A percentile compares a stretch with the other conserved stretches of the same genome.
Conservation (phyloP, 2,113 vertebrate genomes). For the Anseranas semipalmata region DNA sequence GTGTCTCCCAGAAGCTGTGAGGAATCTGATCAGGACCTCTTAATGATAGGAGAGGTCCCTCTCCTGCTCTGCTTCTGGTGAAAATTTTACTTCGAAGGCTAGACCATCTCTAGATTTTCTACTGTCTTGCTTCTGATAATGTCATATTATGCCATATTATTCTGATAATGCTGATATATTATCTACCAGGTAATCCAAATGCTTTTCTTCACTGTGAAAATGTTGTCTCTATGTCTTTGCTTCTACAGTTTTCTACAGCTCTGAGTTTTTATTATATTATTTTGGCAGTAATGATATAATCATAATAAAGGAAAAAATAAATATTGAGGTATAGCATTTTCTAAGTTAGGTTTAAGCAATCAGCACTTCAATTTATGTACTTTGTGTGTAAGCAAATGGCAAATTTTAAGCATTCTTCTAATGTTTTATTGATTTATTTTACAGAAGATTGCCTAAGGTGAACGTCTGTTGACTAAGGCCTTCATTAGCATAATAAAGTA, state of each 20-base stretch:
- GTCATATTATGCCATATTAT: no score
- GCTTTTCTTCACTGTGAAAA: not conserved
- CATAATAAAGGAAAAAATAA: not conserved
- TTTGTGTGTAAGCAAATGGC: not conserved
- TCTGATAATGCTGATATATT: no score
- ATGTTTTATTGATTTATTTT: constrained; percentile 16
- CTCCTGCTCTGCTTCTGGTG: not conserved
- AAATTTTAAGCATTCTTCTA: not conserved
- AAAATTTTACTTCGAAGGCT: not conserved
- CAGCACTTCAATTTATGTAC: not conserved
- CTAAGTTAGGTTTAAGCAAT: not conserved
- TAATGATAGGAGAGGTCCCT: not conserved
- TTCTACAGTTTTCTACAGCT: not conserved
- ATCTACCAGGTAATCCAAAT: not conserved
- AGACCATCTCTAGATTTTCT: not conserved
- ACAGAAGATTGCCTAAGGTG: not conserved
- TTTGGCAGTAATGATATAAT: not conserved
- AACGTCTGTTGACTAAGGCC: constrained; percentile 6
- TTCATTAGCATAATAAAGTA: constrained; percentile 24
- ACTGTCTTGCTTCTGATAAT: not conserved
- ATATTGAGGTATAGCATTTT: not conserved
- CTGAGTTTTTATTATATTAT: not conserved
- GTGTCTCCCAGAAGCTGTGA: not conserved
- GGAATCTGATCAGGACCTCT: not conserved
- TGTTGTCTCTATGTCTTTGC: not conserved